Evolutionary conservation across 2,113 vertebrate species (phyloP), one percentile per base, ranked within the genome.

Genomic region (Rutilus rutilus): DNA sequence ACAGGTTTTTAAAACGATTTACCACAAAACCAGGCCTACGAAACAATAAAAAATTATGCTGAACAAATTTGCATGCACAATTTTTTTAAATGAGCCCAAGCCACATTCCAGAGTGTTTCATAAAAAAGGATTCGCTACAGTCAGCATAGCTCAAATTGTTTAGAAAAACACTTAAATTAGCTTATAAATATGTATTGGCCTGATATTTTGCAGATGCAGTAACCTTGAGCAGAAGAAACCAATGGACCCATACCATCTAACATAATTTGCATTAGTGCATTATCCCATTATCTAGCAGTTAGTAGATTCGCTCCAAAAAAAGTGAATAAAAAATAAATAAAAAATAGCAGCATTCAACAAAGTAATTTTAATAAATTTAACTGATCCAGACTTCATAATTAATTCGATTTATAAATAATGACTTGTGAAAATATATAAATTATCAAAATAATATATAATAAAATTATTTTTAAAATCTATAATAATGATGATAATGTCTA

Each of bases 161-260:
- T 75, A 65, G 85, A 45, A 25, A 87, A 94, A 93, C 92, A 91
- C 91, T 92, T 94, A 89, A 92, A 93, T 91, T 87, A 91, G 76
- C n/a, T 73, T 60, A 69, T 82, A 82, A 36, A 82, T 69, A 82
- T 33, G 54, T 42, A 89, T 88, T 30, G 78, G 89, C 90, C 82
- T 79, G 85, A 89, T 54, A 88, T 88, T 60, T 84, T 77, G 78
- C 85, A 90, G 57, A 6, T 76, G 89, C 89, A 91, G 91, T 91
- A 90, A 92, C 84, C 60, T 86, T 78, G 82, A 2, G 27, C 33
- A 79, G 86, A 86, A 83, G 86, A 50, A 86, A 83, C 86, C 10
- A 52, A 50, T 47, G 12, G 62, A 52, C 27, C 27, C 30, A 2
- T 69, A 25, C 23, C 14, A 1, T 27, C 59, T 50, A 60, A 39